Evolutionary conservation across 2,888 invertebrate genomes (phyloP), one percentile per base, ranked within the genome.

Genomic region (Drosophila mulleri): DNA sequence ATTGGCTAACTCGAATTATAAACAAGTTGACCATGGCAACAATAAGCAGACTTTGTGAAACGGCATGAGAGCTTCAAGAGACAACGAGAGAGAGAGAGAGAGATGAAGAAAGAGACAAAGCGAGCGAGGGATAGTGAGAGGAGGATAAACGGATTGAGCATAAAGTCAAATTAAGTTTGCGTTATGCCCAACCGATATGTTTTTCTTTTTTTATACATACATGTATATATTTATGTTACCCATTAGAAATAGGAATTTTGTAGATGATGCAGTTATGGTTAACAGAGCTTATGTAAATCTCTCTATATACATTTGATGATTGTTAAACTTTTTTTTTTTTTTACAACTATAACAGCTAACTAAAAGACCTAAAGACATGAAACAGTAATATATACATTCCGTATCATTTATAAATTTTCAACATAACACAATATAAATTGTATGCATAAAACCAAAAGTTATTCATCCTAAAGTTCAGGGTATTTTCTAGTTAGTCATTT

Each of bases 1-100:
- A 59, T 63, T 53, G 66, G 67, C 29, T 1, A 16, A n/a, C 20
- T 42, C 26, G 20, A 18, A 41, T 42, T 35, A 48, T 54, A 54
- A 41, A 39, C 18, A 6, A 37, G 29, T 48, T 48, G 59, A 18
- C 16, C 48, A 39, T 18, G 18, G 20, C 26, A 44, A 48, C 26
- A 48, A 41, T 18, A 59, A 18, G 18, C 3, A 16, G 53, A n/a
- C 53, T 32, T 9, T 57, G 54, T 57, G 23, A 20, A 32, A 42
- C 5, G 44, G 20, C 11, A 44, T 26, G 54, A 50, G 26, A 8
- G 20, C 20, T 41, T 6, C 3, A 54, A 16, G 20, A 44, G 5
- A 18, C 3, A 12, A 4, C 3, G 4, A 12, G n/a, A 6, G 29
- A 29, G 26, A 29, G 48, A 2, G 23, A 7, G 2, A 23, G 6